phyloP scores from a whole-genome alignment of 2,797 vertebrate species.

The Aeoliscus strigatus region DNA sequence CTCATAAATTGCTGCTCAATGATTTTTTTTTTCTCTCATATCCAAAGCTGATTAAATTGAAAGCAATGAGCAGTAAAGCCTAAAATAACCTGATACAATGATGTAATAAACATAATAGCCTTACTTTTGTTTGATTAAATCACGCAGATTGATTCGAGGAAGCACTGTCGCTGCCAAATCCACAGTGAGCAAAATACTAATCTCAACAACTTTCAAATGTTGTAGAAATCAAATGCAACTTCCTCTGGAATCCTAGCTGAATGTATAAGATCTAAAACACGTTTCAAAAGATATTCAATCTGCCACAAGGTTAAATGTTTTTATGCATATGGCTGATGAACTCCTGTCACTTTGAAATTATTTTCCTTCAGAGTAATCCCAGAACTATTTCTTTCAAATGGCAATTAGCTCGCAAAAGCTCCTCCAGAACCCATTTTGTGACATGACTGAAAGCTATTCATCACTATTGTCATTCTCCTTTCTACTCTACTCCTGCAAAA shows the following conservation, averaged over 20 bases:
- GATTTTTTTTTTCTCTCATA: too few species aligned
- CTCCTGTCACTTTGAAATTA: conserved; percentile 52
- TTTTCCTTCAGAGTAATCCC: conserved; percentile 41
- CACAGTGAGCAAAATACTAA: conserved; percentile 4
- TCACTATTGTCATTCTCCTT: conserved; percentile 55
- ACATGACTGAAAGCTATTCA: conserved; percentile 71
- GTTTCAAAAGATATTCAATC: conserved; percentile 33
- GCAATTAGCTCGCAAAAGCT: conserved; percentile 59
- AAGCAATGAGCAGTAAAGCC: too few species aligned
- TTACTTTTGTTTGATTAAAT: conserved; percentile 23
- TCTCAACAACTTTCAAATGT: conserved; percentile 24
- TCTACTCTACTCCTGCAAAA: conserved; percentile 3
- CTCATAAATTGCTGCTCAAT: too few species aligned
- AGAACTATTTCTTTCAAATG: conserved; percentile 49
- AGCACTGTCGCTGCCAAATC: too few species aligned
- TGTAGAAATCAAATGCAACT: conserved; percentile 26
- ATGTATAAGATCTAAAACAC: conserved; percentile 37
- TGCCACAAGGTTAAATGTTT: conserved; percentile 53
- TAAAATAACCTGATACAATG: conserved; percentile 7
- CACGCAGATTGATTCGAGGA: conserved; percentile 28
- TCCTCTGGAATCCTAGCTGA: conserved; percentile 14
- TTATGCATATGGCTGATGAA: conserved; percentile 40
- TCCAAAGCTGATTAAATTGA: too few species aligned
- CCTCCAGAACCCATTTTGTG: conserved; percentile 58
- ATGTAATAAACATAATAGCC: conserved; percentile 13